These are phyloP conservation scores for Lepus townsendii DNA, from an alignment of 2,797 vertebrate genomes.

Conservation along the genomic window DNA sequence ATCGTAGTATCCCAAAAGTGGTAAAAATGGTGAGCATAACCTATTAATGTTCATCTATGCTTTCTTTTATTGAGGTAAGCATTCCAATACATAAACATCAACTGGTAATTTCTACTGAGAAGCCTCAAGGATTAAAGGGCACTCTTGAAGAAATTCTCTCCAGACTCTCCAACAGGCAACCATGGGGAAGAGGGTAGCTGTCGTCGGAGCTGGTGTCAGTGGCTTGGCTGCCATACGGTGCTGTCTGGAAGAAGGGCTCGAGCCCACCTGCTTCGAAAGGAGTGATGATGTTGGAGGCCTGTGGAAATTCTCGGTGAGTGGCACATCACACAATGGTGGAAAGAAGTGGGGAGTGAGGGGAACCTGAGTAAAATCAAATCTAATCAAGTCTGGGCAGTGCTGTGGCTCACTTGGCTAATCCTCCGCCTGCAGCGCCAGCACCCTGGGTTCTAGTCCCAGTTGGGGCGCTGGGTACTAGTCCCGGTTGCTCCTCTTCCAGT, in stretches of 20 bases:
- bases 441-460: too few species aligned
- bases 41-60: background rate
- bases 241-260: slow-evolving; percentile 81
- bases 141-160: background rate
- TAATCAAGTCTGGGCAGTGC: background rate
- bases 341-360: background rate
- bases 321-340: background rate
- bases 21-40: background rate
- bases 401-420: too few species aligned
- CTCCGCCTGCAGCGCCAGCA: too few species aligned
- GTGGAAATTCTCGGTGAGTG: slow-evolving; percentile 83
- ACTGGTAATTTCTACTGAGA: background rate
- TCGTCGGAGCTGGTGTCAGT: slow-evolving; percentile 78
- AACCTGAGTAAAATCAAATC: background rate
- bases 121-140: background rate
- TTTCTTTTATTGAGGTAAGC: background rate
- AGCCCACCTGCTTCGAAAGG: slow-evolving; percentile 84
- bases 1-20: background rate
- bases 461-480: too few species aligned
- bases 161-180: background rate
- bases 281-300: slow-evolving; percentile 82
- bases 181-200: slow-evolving; percentile 72
- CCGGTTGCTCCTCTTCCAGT: too few species aligned
- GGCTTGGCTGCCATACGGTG: slow-evolving; percentile 77
- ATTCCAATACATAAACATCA: background rate